Percentiles rank a stretch among this genome's conserved stretches.
These are phyloP conservation scores for Tylochromis polylepis DNA, from an alignment of 2,113 vertebrate genomes.

Conservation along the genomic window DNA sequence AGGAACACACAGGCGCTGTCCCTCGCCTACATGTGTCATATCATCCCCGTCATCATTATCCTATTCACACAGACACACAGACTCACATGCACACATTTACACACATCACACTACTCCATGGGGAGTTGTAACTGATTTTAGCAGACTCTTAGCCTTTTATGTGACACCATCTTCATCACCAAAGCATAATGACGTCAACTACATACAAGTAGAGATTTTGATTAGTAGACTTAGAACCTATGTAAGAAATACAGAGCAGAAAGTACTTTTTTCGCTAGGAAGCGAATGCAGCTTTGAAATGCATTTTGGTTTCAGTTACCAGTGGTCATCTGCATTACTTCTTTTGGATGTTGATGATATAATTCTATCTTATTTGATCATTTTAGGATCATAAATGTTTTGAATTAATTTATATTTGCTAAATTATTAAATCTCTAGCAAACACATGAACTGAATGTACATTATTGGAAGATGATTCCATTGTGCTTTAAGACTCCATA, in stretches of 20 bases:
- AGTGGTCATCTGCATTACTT: neutral
- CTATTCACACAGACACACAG: neutral
- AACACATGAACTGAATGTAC: neutral
- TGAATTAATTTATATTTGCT: neutral
- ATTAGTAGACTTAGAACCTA: neutral
- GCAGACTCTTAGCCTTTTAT: constrained; percentile 27
- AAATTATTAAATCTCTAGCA: neutral
- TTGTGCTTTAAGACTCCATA: neutral
- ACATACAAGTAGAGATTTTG: neutral
- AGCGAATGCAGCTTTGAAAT: neutral
- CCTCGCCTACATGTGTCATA: constrained; percentile 56
- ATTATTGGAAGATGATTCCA: neutral
- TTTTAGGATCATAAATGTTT: neutral
- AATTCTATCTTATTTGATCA: neutral
- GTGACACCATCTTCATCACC: neutral
- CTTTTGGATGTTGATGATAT: neutral
- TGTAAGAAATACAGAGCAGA: neutral
- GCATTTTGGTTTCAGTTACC: neutral
- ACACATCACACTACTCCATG: neutral
- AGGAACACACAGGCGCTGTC: constrained; percentile 50
- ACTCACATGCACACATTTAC: neutral
- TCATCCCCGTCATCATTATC: constrained; percentile 42
- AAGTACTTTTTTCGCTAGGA: neutral
- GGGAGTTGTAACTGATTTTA: neutral
- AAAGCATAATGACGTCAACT: neutral